phyloP scores from a whole-genome alignment of 2,888 invertebrate species.

The Erannis defoliaria region DNA sequence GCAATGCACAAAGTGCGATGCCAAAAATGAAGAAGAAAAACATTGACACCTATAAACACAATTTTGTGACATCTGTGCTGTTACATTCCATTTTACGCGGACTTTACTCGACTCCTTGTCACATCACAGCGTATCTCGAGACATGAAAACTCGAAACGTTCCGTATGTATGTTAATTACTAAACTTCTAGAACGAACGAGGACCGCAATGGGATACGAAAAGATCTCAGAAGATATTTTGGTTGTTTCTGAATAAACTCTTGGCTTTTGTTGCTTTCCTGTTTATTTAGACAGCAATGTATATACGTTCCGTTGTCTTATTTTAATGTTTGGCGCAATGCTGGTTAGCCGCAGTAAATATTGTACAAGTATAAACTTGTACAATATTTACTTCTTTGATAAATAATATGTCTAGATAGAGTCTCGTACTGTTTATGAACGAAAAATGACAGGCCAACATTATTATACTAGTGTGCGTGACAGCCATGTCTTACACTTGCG shows the following conservation, averaged over 20 bases:
- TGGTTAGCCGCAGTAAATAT: neutral
- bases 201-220: constrained; percentile 27
- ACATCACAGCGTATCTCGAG: constrained; percentile 4
- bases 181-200: constrained; percentile 26
- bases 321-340: constrained; percentile 19
- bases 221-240: constrained; percentile 29
- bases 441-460: too few relatives aligned
- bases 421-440: too few relatives aligned
- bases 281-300: constrained; percentile 14
- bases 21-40: too few relatives aligned
- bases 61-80: neutral
- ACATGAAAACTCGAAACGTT: constrained; percentile 31
- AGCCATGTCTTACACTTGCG: too few relatives aligned
- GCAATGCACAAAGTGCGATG: too few relatives aligned
- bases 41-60: neutral
- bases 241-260: constrained; percentile 18
- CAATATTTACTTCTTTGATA: too few relatives aligned
- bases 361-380: too few relatives aligned
- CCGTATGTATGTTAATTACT: constrained; percentile 35
- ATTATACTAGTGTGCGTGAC: too few relatives aligned
- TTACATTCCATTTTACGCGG: constrained; percentile 10
- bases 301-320: constrained; percentile 16
- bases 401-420: too few relatives aligned
- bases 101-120: constrained; percentile 1
- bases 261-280: constrained; percentile 12